Base-by-base conservation (phyloP, 2,888 invertebrate genomes). In the Ichneumoninae sp. region DNA sequence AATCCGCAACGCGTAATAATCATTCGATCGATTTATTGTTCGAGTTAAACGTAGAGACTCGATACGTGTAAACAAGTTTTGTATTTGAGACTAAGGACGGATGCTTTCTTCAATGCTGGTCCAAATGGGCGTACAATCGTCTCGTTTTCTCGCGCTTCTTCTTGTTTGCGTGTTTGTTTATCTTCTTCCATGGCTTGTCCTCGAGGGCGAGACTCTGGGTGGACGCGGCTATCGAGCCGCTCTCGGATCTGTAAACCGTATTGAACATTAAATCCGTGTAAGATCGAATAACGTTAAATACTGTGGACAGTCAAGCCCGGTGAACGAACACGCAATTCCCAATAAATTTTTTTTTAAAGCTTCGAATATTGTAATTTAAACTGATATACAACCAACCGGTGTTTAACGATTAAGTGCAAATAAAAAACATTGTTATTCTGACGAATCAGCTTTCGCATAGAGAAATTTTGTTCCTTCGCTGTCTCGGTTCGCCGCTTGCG, bases 111-210 rank as follows among this genome's bases (percentile, higher is more conserved):
- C 91, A 97, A 93, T 97, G 97, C 93, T 97, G 95, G 94, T 99
- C 98, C 76, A 98, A 95, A 94, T 98, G 96, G 57, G 96, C 95
- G 94, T 97, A 98, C 50, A 97, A 95, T 91, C 97, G 95, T 90
- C 99, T 95, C n/a, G 98, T 94, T 93, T 99, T 99, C 93, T 99
- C 98, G 83, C 97, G 96, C 92, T 98, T 98, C 88, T 98, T 97
- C 91, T 97, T 97, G 92, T 99, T 98, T 47, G 96, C 96, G 92
- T 98, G 97, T 93, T 96, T 97, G 93, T 97, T 97, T 92, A 96
- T 95, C 85, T 96, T 95, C 92, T 98, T 98, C 96, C 97, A 97
- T 1, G 96, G 96, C 91, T 97, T 96, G 33, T 94, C 94, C 5
- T 92, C 86, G 26, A 87, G 70, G 44, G 80, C 75, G 68, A 89